phyloP scores from a whole-genome alignment of 2,113 vertebrate species.

The Eidolon helvum region DNA sequence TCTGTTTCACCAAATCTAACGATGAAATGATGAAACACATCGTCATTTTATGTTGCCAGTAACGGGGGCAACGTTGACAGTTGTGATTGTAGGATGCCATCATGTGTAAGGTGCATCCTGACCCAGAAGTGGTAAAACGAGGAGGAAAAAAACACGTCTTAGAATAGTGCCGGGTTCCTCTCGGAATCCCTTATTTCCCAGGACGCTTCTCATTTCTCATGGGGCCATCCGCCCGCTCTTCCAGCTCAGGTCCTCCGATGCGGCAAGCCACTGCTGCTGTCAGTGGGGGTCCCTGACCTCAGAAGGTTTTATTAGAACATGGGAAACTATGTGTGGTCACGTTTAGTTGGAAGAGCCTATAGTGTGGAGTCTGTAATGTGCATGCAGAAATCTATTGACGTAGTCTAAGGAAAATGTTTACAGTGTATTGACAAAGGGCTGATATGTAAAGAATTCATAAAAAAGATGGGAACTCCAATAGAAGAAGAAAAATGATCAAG shows the following conservation, averaged over 20 bases:
- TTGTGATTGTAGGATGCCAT: neutral
- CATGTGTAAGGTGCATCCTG: neutral
- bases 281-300: neutral
- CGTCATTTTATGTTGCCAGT: neutral
- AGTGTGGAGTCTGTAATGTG: neutral
- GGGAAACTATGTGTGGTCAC: neutral
- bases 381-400: neutral
- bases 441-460: neutral
- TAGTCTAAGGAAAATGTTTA: neutral
- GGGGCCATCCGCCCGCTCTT: neutral
- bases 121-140: neutral
- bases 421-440: neutral
- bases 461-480: neutral
- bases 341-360: neutral
- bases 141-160: neutral
- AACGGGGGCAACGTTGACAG: neutral
- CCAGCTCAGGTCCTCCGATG: neutral
- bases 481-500: neutral
- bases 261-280: neutral
- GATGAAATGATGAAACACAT: too few relatives aligned
- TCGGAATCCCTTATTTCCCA: neutral
- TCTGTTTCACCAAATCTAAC: neutral
- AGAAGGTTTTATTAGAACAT: neutral
- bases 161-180: neutral
- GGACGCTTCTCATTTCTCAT: neutral